Evolutionary conservation across 2,797 vertebrate species (phyloP), one percentile per base, ranked within the genome.

Genomic region (Cheirogaleus major): DNA sequence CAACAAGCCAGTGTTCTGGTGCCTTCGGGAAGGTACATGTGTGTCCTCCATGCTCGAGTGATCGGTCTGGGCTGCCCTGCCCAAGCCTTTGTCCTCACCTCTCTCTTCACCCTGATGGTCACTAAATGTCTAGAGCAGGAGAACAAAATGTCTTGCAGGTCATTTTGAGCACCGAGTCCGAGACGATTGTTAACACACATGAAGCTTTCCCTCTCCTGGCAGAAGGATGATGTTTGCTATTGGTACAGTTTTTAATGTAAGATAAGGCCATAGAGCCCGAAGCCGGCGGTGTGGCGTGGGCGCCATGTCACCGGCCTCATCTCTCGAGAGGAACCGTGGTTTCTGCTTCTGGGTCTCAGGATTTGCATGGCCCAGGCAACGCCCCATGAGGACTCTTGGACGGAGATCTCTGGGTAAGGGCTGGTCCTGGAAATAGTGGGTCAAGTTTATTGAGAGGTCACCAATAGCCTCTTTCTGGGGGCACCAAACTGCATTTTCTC

Each of bases 221-320:
- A 2, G 25, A 72, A 70, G 35, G 30, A 70, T 2, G 12, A 43
- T 0, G 1, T 52, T 59, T 73, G 45, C 55, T 87, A 13, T 48
- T 25, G 50, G 23, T 61, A 32, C 70, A 30, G 10, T 25, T 89
- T 96, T 52, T 95, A 20, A 90, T 85, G 35, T 30, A 79, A 59
- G 80, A 55, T 59, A 35, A 87, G 25, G 57, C 7, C 10, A 45
- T 4, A n/a, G 55, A 32, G 23, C n/a, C 9, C 5, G 3, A 59
- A 61, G 61, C 41, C 48, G 14, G 32, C 30, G 17, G 3, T 1
- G 10, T 38, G 23, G 7, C 43, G 2, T 27, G 23, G 20, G 30
- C 0, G 1, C 55, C 30, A 27, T 14, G 25, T 4, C 9, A 18
- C 17, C 11, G 3, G 65, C 32, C 38, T 89, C 11, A 0, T 45